A percentile compares a stretch with the other conserved stretches of the same genome.
Conservation (phyloP, 1,140 invertebrate genomes). For the Muscidifurax raptorellus region DNA sequence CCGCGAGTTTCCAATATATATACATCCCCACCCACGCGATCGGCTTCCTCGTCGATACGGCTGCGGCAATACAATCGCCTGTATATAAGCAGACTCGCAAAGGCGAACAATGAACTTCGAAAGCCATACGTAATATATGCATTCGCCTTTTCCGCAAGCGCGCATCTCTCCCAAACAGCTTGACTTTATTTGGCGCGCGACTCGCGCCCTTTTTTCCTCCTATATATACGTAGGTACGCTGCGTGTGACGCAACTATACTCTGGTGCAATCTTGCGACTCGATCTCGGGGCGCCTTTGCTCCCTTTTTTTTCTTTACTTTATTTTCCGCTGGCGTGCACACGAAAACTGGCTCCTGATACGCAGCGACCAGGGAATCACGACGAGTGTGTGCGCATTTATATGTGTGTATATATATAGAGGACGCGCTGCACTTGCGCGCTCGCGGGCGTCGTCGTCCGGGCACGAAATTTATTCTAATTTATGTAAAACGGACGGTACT, state of each 20-base stretch:
- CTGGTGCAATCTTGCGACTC: not conserved
- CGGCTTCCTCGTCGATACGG: not conserved
- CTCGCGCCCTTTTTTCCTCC: not conserved
- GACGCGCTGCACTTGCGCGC: not conserved
- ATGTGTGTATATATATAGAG: not conserved
- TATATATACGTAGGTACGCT: not conserved
- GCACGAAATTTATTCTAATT: conserved; percentile 13
- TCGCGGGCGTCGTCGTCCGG: not conserved
- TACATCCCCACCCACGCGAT: not conserved
- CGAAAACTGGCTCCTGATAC: not conserved
- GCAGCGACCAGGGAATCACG: not conserved
- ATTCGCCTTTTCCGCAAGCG: not conserved
- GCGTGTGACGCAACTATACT: not conserved
- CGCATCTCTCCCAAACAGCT: not conserved
- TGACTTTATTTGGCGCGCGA: conserved; percentile 1
- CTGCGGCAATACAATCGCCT: not conserved
- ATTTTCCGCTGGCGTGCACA: not conserved
- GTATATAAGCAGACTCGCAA: not conserved
- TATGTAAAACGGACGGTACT: conserved; percentile 5
- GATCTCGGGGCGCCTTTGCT: not conserved
- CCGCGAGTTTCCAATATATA: not conserved
- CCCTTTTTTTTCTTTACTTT: not conserved
- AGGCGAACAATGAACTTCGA: conserved; percentile 14
- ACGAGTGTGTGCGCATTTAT: not conserved
- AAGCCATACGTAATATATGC: not conserved